Conservation (phyloP, 2,888 invertebrate species). For the Leptinotarsa tumamoca region DNA sequence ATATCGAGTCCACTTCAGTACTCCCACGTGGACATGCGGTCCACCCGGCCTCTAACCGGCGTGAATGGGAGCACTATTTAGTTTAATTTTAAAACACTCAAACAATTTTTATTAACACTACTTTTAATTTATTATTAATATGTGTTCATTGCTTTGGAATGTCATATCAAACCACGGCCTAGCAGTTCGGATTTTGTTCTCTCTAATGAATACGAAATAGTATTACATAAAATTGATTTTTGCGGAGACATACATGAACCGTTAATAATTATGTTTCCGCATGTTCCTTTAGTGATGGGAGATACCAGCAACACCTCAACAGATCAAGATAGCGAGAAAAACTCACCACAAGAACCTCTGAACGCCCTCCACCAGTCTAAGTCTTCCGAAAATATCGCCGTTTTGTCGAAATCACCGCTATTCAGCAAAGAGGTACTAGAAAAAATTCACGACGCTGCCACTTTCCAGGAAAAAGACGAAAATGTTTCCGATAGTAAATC, state of each 20-base stretch:
- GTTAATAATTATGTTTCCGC: not conserved
- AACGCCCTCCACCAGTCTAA: slow-evolving; percentile 25
- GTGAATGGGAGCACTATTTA: no score
- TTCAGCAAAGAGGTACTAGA: slow-evolving; percentile 15
- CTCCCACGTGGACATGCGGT: no score
- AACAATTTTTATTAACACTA: no score
- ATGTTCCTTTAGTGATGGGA: slow-evolving; percentile 28
- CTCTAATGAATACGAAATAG: no score
- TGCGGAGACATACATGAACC: not conserved
- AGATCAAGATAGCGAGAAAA: slow-evolving; percentile 16
- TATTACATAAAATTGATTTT: no score
- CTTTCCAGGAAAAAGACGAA: slow-evolving; percentile 25
- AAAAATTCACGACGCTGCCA: slow-evolving; percentile 11
- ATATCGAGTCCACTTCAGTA: no score
- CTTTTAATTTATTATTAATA: no score
- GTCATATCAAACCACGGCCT: no score
- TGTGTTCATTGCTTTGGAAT: no score
- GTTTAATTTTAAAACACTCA: no score
- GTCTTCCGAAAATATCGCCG: slow-evolving; percentile 27
- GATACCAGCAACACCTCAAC: slow-evolving; percentile 13
- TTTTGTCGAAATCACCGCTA: slow-evolving; percentile 5
- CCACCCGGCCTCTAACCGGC: no score
- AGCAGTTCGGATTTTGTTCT: no score
- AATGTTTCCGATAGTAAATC: slow-evolving; percentile 11
- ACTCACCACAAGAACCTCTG: slow-evolving; percentile 15